Base-by-base conservation (phyloP, 2,797 vertebrate genomes). In the Lagodon rhomboides region DNA sequence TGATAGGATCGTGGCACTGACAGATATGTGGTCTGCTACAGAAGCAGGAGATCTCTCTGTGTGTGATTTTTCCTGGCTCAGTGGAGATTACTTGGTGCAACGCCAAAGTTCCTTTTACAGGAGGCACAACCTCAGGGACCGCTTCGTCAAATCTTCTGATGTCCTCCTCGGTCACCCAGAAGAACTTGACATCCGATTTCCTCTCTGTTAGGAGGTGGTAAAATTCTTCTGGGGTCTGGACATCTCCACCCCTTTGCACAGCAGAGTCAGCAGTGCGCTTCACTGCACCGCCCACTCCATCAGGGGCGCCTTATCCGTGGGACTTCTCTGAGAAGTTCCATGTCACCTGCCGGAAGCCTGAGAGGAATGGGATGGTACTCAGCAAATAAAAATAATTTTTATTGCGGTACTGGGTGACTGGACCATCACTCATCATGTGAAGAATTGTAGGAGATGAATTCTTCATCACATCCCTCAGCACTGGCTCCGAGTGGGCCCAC, bases 101-200 rank as follows among this genome's bases (percentile, higher is more conserved):
- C 53, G 5, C 59, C 38, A 61, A 61, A 61, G 59, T 61, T 61
- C 59, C 59, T 38, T 44, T 61, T 43, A 61, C 38, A 61, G 34
- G n/a, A 15, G 38, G 20, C 59, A 61, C 59, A 61, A 61, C 20
- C 59, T 61, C 38, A 23, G 38, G 38, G 59, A 22, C n/a, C 59
- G 1, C 59, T 61, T 61, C 59, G 23, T 61, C 12, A 61, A 22
- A 23, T 61, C 38, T 47, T 43, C 7, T 22, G 38, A 60, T 43
- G 34, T 41, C 58, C 20, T 43, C 34, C 20, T 60, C 2, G 4
- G 22, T 54, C 46, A 47, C 16, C 46, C 17, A 47, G 46, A 47
- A 47, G 6, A 47, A 18, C 5, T 18, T 17, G 16, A 18, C 8
- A 8, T 47, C 46, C 1, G 17, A 18, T 47, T 18, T 47, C 17